phyloP scores from a whole-genome alignment of 2,113 vertebrate genomes.

The Ceyx melanurus region DNA sequence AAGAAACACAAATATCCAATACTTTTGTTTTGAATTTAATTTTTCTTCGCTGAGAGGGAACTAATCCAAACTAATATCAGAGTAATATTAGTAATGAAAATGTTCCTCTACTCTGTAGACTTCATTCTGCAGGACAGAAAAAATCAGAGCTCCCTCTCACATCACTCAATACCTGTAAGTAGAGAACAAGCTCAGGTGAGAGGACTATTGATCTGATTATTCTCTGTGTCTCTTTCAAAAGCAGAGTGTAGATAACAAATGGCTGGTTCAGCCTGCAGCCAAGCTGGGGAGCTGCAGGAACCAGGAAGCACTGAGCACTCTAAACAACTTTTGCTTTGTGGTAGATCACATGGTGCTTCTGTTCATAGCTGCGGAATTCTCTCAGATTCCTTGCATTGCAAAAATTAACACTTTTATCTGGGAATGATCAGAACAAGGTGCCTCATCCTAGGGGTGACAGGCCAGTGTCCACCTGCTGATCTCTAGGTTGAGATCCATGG shows the following conservation, averaged over 20 bases:
- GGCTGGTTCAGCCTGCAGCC: background rate
- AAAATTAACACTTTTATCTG: background rate
- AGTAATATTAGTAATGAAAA: background rate
- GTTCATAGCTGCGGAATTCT: background rate
- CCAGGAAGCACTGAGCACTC: background rate
- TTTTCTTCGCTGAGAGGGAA: background rate
- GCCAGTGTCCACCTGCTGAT: background rate
- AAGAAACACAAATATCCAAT: background rate
- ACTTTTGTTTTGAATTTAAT: background rate
- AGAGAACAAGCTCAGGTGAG: background rate
- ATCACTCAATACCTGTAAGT: background rate
- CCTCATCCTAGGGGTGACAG: background rate
- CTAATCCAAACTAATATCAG: background rate
- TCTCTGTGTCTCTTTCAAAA: background rate
- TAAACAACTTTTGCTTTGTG: background rate
- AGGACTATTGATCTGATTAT: background rate
- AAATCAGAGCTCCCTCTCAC: background rate
- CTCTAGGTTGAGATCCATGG: background rate
- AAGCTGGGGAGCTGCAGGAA: background rate
- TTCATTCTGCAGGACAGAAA: background rate
- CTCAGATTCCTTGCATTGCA: background rate
- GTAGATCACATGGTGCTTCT: background rate
- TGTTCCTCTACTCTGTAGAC: background rate
- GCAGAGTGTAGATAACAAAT: background rate
- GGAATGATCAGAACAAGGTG: background rate